Percentiles rank a stretch among this genome's conserved stretches.
phyloP scores from a whole-genome alignment of 2,113 vertebrate species.

The Genyomyrus donnyi region DNA sequence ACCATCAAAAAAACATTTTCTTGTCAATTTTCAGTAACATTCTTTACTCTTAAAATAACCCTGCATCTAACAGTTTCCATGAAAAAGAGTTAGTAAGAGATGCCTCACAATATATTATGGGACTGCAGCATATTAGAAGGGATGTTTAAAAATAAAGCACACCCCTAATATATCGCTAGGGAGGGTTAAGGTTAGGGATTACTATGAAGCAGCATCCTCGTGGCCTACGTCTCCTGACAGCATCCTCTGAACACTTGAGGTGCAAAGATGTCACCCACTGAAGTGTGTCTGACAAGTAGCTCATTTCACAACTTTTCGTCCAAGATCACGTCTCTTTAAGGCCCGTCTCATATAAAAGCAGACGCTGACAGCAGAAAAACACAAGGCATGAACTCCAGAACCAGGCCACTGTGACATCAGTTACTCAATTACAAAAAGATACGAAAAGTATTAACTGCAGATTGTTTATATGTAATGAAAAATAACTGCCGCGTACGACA shows the following conservation, averaged over 20 bases:
- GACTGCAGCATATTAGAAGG: neutral
- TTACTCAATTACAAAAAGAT: neutral
- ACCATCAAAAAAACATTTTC: neutral
- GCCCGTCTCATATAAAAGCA: neutral
- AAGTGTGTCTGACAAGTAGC: neutral
- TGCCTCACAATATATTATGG: neutral
- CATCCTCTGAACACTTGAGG: neutral
- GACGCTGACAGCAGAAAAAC: neutral
- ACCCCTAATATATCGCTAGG: neutral
- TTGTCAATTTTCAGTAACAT: neutral
- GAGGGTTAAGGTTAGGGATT: neutral
- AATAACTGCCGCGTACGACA: neutral
- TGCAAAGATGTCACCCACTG: neutral
- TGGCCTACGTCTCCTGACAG: neutral
- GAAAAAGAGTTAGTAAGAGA: neutral
- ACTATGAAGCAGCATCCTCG: neutral
- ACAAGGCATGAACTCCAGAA: neutral
- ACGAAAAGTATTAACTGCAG: neutral
- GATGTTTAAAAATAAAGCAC: neutral
- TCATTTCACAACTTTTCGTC: neutral
- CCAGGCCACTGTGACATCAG: neutral
- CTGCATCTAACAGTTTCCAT: neutral
- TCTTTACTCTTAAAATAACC: neutral
- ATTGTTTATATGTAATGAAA: neutral
- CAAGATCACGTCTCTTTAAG: neutral